Conservation (phyloP, 2,113 vertebrate species). For the Gobio gobio region DNA sequence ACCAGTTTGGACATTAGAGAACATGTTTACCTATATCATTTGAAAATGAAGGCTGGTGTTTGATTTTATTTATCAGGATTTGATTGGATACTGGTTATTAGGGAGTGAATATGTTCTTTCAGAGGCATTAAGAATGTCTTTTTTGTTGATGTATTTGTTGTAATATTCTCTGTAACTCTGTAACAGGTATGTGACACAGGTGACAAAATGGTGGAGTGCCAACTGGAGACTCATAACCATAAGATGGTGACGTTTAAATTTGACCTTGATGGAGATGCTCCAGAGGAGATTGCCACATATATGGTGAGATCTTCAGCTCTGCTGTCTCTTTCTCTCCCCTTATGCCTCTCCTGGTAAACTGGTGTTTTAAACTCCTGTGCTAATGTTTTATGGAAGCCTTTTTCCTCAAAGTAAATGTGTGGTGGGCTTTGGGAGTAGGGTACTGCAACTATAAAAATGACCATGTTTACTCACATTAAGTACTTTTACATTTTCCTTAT, state of each 20-base stretch:
- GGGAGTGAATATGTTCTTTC: neutral
- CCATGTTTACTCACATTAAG: too few species aligned
- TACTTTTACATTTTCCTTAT: too few species aligned
- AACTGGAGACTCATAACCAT: conserved; percentile 98
- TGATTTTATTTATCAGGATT: neutral
- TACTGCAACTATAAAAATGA: too few species aligned
- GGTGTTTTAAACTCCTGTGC: neutral
- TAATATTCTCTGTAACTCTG: neutral
- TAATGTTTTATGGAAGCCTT: too few species aligned
- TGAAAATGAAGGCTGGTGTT: too few species aligned
- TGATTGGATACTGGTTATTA: neutral
- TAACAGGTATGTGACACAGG: conserved; percentile 92
- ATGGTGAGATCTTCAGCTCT: conserved; percentile 80
- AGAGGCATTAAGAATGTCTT: neutral
- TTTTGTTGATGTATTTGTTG: neutral
- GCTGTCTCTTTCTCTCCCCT: neutral
- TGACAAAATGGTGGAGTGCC: conserved; percentile 99
- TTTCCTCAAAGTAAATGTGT: neutral
- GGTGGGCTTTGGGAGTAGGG: too few species aligned
- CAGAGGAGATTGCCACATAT: conserved; percentile 95
- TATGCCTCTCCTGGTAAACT: neutral
- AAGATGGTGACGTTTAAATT: conserved; percentile 99
- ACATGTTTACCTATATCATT: neutral
- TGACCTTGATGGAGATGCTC: conserved; percentile 94
- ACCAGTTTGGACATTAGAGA: neutral